Evolutionary conservation across 2,113 vertebrate species (phyloP).

Genomic region (Cairina moschata): DNA sequence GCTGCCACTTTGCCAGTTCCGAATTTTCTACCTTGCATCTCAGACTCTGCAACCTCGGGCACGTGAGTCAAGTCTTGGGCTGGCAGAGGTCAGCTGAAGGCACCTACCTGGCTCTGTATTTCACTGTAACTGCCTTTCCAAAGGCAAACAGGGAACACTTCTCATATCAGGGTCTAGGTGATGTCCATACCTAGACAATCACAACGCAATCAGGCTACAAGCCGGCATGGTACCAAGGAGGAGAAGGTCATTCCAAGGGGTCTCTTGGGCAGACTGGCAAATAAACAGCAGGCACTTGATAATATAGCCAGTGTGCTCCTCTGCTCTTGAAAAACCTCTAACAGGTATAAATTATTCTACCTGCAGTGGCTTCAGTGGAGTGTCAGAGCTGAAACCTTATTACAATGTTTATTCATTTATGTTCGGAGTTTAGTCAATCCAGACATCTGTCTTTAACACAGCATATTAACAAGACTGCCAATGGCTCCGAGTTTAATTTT

Average conservation of each 20-base stretch:
- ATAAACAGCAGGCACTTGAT: background rate
- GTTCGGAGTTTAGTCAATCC: background rate
- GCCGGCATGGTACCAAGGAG: background rate
- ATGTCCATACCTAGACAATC: background rate
- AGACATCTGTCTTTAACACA: background rate
- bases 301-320: background rate
- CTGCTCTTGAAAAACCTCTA: background rate
- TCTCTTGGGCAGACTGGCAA: background rate
- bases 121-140: background rate
- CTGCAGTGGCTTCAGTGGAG: background rate
- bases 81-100: background rate
- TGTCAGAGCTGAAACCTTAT: background rate
- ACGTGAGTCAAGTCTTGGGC: background rate
- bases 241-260: background rate
- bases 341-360: background rate
- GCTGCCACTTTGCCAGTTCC: background rate
- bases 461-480: background rate
- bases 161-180: background rate
- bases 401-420: background rate
- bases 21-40: background rate
- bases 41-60: background rate
- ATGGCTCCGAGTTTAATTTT: background rate
- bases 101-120: background rate
- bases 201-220: accelerated
- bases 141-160: background rate